Evolutionary conservation across 1,140 invertebrate genomes (phyloP).

Genomic region (Bombus balteatus): DNA sequence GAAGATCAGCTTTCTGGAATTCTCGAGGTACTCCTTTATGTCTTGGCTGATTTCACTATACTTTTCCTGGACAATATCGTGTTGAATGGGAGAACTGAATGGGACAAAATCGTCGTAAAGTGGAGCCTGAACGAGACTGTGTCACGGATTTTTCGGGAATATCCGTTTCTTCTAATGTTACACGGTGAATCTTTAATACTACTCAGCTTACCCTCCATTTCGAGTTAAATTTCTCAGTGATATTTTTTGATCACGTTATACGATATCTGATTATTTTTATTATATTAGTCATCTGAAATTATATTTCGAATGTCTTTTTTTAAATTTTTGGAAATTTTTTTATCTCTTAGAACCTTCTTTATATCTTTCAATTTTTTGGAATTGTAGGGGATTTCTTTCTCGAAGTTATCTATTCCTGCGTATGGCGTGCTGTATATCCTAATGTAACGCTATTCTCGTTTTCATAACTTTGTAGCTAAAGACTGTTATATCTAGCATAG

Average conservation of each 20-base stretch:
- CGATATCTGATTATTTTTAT: neutral
- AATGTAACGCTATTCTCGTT: neutral
- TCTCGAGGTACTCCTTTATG: neutral
- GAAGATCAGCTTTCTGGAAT: slow-evolving; percentile 49
- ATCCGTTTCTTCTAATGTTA: neutral
- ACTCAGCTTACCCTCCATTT: neutral
- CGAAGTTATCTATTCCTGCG: neutral
- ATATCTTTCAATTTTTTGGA: neutral
- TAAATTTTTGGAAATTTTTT: neutral
- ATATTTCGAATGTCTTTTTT: neutral
- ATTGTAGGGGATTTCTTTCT: too few species aligned
- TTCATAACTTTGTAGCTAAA: neutral
- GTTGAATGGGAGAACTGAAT: neutral
- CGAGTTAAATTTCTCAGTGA: neutral
- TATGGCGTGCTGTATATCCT: too few species aligned
- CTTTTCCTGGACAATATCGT: neutral
- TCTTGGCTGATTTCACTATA: neutral
- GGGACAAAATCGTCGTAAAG: slow-evolving; percentile 25
- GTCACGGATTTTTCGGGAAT: neutral
- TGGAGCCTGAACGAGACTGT: neutral
- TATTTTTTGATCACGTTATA: neutral
- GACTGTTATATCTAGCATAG: neutral
- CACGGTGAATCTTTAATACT: neutral
- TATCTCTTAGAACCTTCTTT: neutral
- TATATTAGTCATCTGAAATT: neutral